Evolutionary conservation across 2,888 invertebrate genomes (phyloP), one percentile per base, ranked within the genome.

Genomic region (Drosophila helvetica): DNA sequence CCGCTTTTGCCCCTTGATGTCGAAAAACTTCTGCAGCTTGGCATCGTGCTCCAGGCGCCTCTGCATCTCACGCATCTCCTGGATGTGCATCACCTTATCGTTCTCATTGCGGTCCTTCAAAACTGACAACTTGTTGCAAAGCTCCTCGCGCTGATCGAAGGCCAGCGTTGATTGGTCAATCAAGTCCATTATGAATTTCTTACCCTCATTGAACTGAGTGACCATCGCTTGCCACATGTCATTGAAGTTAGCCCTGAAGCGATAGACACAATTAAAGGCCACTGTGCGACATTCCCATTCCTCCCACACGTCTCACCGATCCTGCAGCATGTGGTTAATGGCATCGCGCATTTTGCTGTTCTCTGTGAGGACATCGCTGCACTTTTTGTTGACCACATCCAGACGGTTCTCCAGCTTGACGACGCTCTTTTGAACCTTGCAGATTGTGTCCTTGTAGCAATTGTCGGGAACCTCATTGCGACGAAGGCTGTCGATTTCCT

Each of bases 121-220:
- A 0, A 95, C 95, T 72, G 96, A 94, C 47, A 98, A 93, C 91
- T 97, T 98, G 63, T 95, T 93, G 88, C 96, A 95, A 92, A 96
- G 94, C 89, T 96, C 96, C 90, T 96, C 97, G 70, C 98, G 93
- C 91, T 97, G 96, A 92, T 98, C 97, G 89, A 97, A 98, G 1
- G 98, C 96, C 46, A 95, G 93, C 22, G 97, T 98, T 0, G 98
- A 96, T 81, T 96, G 96, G 83, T 98, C 98, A 69, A 98, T 96
- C 64, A 97, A 92, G 87, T 97, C 97, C 79, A 96, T 94, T 90
- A 97, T 96, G 85, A 96, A 94, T 69, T 95, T 95, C 88, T 98
- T 97, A 1, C 97, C 96, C 45, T 94, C 94, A 89, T 95, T 95
- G 55, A 97, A 93, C 61, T 96, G 95, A 52, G 94, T 94, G 45